Conservation (phyloP, 2,888 invertebrate genomes). For the Drosophila subsilvestris region DNA sequence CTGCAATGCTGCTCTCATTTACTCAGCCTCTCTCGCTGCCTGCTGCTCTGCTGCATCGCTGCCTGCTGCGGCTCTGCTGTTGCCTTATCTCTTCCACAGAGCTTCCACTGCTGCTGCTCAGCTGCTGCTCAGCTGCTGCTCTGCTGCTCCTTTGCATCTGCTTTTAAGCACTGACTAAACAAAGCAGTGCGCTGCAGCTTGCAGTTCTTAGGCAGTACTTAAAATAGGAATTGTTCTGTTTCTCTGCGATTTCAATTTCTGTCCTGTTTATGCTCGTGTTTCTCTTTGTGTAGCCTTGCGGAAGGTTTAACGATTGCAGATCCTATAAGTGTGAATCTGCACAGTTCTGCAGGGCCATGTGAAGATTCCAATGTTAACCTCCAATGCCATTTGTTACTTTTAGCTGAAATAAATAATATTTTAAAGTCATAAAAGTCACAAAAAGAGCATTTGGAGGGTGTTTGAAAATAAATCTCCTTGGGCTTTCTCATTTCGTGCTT, state of each 20-base stretch:
- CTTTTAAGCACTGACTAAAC: not conserved
- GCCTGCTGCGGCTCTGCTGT: too few relatives aligned
- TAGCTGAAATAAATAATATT: not conserved
- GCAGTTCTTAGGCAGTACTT: not conserved
- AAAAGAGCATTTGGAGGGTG: constrained; percentile 41
- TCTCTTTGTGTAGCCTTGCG: constrained; percentile 9
- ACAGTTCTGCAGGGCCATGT: too few relatives aligned
- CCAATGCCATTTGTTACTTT: not conserved
- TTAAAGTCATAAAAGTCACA: not conserved
- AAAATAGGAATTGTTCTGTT: not conserved
- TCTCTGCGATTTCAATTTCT: not conserved
- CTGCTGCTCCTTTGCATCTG: not conserved
- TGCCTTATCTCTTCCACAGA: too few relatives aligned
- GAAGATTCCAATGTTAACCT: too few relatives aligned
- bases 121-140: not conserved
- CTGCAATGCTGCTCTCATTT: constrained; percentile 6
- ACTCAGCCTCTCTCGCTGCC: not conserved
- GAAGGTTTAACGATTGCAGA: too few relatives aligned
- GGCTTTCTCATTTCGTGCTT: constrained; percentile 35
- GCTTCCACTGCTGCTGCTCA: not conserved
- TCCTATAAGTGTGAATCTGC: too few relatives aligned
- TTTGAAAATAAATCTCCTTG: constrained; percentile 8
- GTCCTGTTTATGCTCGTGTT: not conserved
- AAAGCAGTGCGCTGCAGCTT: not conserved
- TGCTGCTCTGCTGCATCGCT: not conserved